These are phyloP conservation scores for Leptocoma aspasia DNA, from an alignment of 2,113 vertebrate species.

Conservation along the genomic window DNA sequence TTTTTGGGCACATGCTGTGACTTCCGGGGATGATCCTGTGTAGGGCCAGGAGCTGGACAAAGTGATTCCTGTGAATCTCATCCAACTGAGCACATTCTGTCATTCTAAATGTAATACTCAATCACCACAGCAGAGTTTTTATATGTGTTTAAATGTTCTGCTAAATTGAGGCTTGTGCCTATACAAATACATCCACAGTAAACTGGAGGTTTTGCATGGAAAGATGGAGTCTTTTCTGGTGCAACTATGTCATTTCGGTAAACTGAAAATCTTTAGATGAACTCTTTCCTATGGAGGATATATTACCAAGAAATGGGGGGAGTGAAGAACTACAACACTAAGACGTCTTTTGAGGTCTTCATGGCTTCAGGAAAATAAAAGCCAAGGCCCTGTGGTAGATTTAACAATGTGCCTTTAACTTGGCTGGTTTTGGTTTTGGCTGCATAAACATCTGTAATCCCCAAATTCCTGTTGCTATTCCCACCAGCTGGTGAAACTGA, in stretches of 20 bases:
- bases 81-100: background rate
- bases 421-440: background rate
- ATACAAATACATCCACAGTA: background rate
- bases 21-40: background rate
- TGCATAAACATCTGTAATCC: conserved; percentile 15
- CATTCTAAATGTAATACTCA: background rate
- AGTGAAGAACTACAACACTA: background rate
- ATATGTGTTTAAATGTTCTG: background rate
- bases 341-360: background rate
- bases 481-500: conserved; percentile 18
- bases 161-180: background rate
- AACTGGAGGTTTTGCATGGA: background rate
- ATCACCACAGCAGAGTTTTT: background rate
- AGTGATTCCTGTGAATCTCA: background rate
- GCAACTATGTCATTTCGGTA: background rate
- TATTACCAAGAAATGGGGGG: background rate
- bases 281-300: background rate
- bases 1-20: background rate
- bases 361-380: background rate
- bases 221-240: background rate
- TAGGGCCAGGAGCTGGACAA: background rate
- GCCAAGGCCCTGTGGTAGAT: background rate
- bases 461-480: conserved; percentile 4
- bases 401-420: background rate
- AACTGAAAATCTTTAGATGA: background rate